Evolutionary conservation across 2,113 vertebrate genomes (phyloP).

Genomic region (Coregonus clupeaformis): DNA sequence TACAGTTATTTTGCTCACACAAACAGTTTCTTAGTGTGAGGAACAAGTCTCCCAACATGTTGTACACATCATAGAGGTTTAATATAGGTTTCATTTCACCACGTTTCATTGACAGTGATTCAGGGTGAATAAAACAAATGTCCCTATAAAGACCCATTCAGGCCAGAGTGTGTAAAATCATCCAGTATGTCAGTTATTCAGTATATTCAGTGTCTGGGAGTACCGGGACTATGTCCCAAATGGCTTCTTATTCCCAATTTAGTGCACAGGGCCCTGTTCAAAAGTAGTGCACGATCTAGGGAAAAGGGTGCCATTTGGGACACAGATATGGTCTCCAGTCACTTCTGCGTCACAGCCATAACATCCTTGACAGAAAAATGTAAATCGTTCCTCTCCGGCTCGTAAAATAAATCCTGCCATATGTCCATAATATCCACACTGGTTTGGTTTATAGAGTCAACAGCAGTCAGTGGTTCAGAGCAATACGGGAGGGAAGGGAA

Average conservation of each 20-base stretch:
- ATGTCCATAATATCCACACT: constrained; percentile 28
- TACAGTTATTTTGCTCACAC: too few species aligned
- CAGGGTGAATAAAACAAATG: too few species aligned
- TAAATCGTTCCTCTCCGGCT: constrained; percentile 34
- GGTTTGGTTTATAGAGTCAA: constrained; percentile 25
- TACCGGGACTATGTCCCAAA: background rate
- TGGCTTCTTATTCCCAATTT: too few species aligned
- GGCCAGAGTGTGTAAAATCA: too few species aligned
- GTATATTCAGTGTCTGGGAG: background rate
- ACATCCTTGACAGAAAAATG: constrained; percentile 19
- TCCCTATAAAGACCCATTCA: too few species aligned
- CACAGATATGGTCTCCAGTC: constrained; percentile 5
- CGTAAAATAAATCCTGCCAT: constrained; percentile 45
- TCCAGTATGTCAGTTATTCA: too few species aligned
- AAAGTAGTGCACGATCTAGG: background rate
- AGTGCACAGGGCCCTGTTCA: background rate
- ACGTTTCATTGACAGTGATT: too few species aligned
- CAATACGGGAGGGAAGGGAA: constrained; percentile 13
- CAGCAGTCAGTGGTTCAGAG: constrained; percentile 12
- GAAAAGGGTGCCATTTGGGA: background rate
- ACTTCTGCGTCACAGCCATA: constrained; percentile 15
- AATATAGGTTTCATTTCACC: too few species aligned
- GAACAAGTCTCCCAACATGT: too few species aligned
- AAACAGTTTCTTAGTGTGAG: too few species aligned
- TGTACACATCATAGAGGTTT: too few species aligned